Evolutionary conservation across 64 coral and sea anemone species (phyloP).

Genomic region (Dendrophyllia cribrosa): DNA sequence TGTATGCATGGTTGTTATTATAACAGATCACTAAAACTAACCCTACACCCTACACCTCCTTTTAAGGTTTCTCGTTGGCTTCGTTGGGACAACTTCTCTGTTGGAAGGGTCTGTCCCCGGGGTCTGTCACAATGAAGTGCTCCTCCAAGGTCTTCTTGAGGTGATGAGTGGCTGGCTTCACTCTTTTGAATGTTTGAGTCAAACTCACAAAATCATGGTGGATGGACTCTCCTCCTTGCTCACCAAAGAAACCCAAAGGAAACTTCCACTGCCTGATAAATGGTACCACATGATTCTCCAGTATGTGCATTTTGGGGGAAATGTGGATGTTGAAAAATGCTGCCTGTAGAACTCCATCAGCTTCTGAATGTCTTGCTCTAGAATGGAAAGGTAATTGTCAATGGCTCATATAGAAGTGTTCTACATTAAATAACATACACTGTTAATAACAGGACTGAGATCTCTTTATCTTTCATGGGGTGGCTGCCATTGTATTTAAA

Average conservation of each 20-base stretch:
- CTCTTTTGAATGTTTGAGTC: neutral
- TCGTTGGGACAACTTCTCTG: no score
- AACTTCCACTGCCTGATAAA: conserved; percentile 20
- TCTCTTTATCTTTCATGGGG: neutral
- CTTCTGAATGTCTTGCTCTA: conserved; percentile 3
- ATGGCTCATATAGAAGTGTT: neutral
- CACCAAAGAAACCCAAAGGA: conserved; percentile 35
- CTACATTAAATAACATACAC: no score
- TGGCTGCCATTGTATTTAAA: neutral
- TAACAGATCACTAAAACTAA: no score
- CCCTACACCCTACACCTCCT: no score
- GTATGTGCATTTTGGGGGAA: conserved; percentile 30
- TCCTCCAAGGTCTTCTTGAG: conserved; percentile 8
- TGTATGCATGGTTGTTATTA: no score
- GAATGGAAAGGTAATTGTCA: neutral
- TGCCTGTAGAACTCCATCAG: neutral
- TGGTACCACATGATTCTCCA: conserved; percentile 39
- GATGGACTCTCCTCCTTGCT: conserved; percentile 10
- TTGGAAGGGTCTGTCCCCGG: no score
- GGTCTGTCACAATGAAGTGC: neutral
- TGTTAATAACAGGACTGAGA: neutral
- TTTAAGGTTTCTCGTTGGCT: no score
- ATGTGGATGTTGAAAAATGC: neutral
- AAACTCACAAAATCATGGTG: conserved; percentile 24
- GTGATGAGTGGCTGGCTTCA: conserved; percentile 1